Evolutionary conservation across 2,113 vertebrate genomes (phyloP).

Genomic region (Malurus melanocephalus): DNA sequence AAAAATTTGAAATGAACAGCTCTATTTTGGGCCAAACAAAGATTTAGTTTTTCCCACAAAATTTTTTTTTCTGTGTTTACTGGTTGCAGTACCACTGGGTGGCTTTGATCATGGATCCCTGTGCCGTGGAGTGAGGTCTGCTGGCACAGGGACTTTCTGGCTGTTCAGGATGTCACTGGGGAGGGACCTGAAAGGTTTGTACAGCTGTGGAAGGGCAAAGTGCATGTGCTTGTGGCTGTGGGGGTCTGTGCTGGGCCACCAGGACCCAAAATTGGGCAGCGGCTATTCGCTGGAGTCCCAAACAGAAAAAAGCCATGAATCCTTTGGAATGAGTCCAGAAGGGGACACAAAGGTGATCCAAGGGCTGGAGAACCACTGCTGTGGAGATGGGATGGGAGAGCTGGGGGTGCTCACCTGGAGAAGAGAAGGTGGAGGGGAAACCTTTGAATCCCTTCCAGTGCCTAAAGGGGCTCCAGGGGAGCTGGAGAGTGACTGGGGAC

Average conservation of each 20-base stretch:
- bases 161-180: neutral
- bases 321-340: neutral
- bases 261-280: fast-evolving
- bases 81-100: neutral
- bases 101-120: neutral
- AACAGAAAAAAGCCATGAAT: neutral
- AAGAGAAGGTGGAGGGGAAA: neutral
- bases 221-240: fast-evolving
- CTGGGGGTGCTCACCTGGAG: neutral
- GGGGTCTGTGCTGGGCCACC: neutral
- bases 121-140: neutral
- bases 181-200: neutral
- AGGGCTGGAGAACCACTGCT: neutral
- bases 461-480: neutral
- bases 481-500: neutral
- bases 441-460: fast-evolving
- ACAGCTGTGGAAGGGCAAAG: neutral
- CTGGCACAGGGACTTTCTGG: neutral
- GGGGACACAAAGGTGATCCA: neutral
- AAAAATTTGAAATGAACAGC: neutral
- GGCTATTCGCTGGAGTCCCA: neutral
- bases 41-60: neutral
- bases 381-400: neutral
- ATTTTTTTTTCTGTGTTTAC: neutral
- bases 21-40: neutral